Conservation (phyloP, 2,113 vertebrate genomes). For the Saccopteryx leptura region DNA sequence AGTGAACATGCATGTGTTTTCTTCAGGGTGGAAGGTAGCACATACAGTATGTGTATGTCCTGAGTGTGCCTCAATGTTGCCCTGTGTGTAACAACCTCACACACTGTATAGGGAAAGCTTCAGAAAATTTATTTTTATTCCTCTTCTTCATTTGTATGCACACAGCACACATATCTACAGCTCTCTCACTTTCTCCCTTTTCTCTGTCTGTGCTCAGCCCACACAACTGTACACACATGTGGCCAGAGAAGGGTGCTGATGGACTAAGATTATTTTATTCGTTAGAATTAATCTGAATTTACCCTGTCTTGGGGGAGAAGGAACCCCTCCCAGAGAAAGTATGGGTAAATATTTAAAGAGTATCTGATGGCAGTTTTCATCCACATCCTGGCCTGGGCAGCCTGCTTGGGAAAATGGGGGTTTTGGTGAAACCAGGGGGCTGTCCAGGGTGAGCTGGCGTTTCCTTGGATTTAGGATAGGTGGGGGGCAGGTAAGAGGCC, state of each 20-base stretch:
- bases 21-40: not conserved
- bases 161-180: not conserved
- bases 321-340: constrained; percentile 56
- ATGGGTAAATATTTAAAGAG: constrained; percentile 81
- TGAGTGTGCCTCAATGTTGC: not conserved
- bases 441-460: constrained; percentile 26
- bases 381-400: constrained; percentile 71
- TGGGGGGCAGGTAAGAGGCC: constrained; percentile 52
- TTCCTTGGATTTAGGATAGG: constrained; percentile 52
- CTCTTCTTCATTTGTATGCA: constrained; percentile 2
- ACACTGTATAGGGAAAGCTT: not conserved
- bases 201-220: constrained; percentile 37
- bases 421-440: not conserved
- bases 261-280: constrained; percentile 49
- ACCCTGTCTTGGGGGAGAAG: constrained; percentile 32
- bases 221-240: not conserved
- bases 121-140: constrained; percentile 38
- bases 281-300: constrained; percentile 72
- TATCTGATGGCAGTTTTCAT: constrained; percentile 76
- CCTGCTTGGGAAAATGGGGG: constrained; percentile 39
- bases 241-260: constrained; percentile 43
- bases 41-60: not conserved
- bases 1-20: not conserved
- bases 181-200: not conserved
- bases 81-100: not conserved